Percentiles rank a stretch among this genome's conserved stretches.
Evolutionary conservation across 2,888 invertebrate species (phyloP).

Genomic region (Orchesellides sinensis): DNA sequence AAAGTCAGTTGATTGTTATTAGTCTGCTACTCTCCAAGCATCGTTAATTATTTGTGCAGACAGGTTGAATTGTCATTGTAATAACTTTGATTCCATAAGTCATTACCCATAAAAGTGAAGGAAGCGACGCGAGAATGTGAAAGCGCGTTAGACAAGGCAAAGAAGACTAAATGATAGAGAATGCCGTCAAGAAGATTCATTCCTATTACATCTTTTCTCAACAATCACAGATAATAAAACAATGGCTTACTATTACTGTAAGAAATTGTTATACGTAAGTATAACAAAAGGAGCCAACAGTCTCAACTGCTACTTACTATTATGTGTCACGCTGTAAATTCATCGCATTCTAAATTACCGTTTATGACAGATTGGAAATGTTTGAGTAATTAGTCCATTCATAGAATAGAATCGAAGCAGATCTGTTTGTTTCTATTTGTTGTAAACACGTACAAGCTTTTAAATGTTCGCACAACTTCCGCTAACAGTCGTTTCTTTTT

Average conservation of each 20-base stretch:
- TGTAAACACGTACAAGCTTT: neutral
- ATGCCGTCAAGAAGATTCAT: conserved; percentile 37
- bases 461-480: conserved; percentile 11
- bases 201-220: conserved; percentile 39
- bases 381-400: conserved; percentile 61
- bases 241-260: conserved; percentile 41
- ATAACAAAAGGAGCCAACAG: conserved; percentile 24
- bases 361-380: conserved; percentile 56
- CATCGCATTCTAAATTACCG: conserved; percentile 35
- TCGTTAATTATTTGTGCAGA: conserved; percentile 45
- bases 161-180: conserved; percentile 6
- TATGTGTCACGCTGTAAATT: neutral
- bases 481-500: conserved; percentile 18
- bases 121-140: conserved; percentile 48
- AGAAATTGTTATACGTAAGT: conserved; percentile 22
- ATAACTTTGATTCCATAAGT: conserved; percentile 34
- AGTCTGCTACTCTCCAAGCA: neutral
- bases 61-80: conserved; percentile 36
- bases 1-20: conserved; percentile 26
- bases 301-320: neutral
- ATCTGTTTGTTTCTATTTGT: neutral
- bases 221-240: conserved; percentile 50
- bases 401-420: conserved; percentile 4
- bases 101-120: conserved; percentile 14
- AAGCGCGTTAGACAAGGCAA: conserved; percentile 16